phyloP scores from a whole-genome alignment of 2,113 vertebrate species.

The Aptenodytes forsteri region DNA sequence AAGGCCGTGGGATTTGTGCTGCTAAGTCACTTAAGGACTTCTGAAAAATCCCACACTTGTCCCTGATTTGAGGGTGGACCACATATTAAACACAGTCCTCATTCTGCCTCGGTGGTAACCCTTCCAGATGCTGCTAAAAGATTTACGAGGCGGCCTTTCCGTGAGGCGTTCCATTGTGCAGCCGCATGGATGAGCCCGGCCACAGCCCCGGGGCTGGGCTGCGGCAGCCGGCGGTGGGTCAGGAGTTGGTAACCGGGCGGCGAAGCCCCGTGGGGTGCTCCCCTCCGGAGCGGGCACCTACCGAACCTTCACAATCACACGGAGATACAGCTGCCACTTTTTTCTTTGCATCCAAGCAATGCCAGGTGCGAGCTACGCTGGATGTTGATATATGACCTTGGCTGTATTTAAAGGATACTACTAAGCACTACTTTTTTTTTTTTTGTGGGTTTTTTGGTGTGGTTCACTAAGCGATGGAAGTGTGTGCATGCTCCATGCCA shows the following conservation, averaged over 20 bases:
- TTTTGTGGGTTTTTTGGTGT: not conserved
- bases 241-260: not conserved
- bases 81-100: slow-evolving; percentile 23
- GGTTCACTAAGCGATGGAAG: not conserved
- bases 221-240: not conserved
- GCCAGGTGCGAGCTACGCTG: accelerated
- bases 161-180: not conserved
- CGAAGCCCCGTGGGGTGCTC: not conserved
- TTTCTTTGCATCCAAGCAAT: not conserved
- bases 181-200: not conserved
- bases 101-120: not conserved
- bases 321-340: not conserved
- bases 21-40: slow-evolving; percentile 62
- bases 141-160: not conserved
- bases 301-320: not conserved
- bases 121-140: slow-evolving; percentile 23
- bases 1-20: not conserved
- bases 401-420: not conserved
- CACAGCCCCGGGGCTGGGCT: not conserved
- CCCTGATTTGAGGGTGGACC: slow-evolving; percentile 32
- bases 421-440: not conserved
- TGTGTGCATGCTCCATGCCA: not conserved
- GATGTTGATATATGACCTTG: accelerated
- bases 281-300: not conserved
- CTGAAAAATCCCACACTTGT: slow-evolving; percentile 48